Base-by-base conservation (phyloP, 2,797 vertebrate species). In the Siniperca obscura region DNA sequence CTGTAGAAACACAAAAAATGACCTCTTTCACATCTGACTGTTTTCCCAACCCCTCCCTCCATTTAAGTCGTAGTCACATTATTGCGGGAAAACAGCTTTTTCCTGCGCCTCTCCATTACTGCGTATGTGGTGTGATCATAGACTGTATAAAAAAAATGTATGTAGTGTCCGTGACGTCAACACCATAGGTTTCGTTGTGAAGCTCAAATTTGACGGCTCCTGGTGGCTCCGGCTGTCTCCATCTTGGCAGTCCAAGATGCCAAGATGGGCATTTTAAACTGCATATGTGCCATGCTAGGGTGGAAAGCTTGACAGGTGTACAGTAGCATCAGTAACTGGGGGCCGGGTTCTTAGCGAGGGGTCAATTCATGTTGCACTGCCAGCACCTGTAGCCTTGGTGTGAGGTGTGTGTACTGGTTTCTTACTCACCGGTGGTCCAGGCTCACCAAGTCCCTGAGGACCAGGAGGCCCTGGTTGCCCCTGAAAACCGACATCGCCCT, bases 401-500 rank as follows among this genome's bases (percentile, higher is more conserved):
- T 64, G 53, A 22, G 11, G 56, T 46, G 34, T 67, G 30, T n/a
- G 38, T 22, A 25, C 65, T 44, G 40, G 73, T 56, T 50, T 72
- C 60, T 61, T 84, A 93, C 96, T 91, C 93, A 98, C 97, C 85
- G 64, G 93, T 76, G 92, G 87, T 91, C 97, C 97, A n/a, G 95
- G 90, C 80, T 97, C 97, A 64, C 97, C 97, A 55, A 95, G 12
- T 48, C 97, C 97, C 0, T 89, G 94, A 66, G 96, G 96, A 19
- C 97, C 97, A 5, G 91, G 86, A 53, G 96, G 96, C 9, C 97
- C 97, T 0, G 87, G 90, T 90, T 95, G 94, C 79, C 97, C 97
- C 81, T 95, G 96, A 81, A 94, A 92, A 59, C 97, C 97, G 0
- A 90, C 90, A 76, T 96, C 95, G 30, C 97, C 97, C 97, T 98